phyloP scores from a whole-genome alignment of 1,140 invertebrate species.

The Oreohelix idahoensis region DNA sequence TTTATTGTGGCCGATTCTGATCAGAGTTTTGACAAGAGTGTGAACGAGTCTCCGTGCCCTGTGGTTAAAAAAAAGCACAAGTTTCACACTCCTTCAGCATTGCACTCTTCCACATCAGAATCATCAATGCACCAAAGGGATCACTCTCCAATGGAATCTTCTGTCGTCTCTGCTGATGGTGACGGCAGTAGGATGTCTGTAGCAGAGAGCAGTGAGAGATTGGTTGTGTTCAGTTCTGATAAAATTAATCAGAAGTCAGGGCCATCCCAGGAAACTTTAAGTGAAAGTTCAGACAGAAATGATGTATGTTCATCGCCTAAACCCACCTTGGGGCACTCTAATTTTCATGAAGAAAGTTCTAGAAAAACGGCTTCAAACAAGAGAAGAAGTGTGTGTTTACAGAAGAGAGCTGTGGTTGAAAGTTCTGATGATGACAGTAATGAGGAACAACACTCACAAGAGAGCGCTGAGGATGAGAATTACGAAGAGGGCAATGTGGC shows the following conservation, averaged over 20 bases:
- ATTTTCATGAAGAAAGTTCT: not conserved
- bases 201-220: not conserved
- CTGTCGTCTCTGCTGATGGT: not conserved
- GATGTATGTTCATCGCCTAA: not conserved
- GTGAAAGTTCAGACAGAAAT: not conserved
- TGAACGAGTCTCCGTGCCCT: not conserved
- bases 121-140: not conserved
- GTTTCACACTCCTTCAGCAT: not conserved
- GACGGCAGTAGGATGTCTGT: not conserved
- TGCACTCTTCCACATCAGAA: not conserved
- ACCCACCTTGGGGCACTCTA: not conserved
- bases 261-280: not conserved
- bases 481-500: not conserved
- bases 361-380: not conserved
- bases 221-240: not conserved
- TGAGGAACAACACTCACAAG: not conserved
- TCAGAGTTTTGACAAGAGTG: not conserved
- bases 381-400: not conserved
- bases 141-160: not conserved
- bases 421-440: conserved; percentile 7
- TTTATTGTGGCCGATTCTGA: not conserved
- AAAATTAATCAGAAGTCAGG: not conserved
- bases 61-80: not conserved
- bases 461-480: not conserved
- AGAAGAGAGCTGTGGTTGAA: not conserved